Conservation (phyloP, 1,140 invertebrate genomes). For the Pogonomyrmex californicus region DNA sequence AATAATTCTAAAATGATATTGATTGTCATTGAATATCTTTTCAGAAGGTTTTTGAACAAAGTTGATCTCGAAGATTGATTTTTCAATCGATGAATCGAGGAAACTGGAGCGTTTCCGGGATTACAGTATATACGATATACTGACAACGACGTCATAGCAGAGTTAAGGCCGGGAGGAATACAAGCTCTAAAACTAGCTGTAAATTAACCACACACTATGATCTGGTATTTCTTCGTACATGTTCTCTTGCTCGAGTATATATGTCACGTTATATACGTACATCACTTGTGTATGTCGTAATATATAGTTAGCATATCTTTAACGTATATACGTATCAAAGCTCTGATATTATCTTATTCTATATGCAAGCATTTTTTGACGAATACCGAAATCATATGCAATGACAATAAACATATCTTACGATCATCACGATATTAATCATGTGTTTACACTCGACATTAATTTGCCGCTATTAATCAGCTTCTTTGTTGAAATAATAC, state of each 20-base stretch:
- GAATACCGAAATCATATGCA: conserved; percentile 6
- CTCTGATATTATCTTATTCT: conserved; percentile 10
- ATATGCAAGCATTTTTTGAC: background rate
- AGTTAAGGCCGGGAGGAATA: conserved; percentile 51
- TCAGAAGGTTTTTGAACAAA: background rate
- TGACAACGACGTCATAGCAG: conserved; percentile 64
- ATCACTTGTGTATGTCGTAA: conserved; percentile 45
- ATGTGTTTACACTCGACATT: background rate
- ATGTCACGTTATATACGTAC: conserved; percentile 60
- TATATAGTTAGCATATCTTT: conserved; percentile 26
- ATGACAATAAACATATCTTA: background rate
- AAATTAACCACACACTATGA: conserved; percentile 83
- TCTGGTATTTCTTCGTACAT: conserved; percentile 52
- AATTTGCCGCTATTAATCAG: background rate
- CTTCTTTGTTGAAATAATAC: background rate
- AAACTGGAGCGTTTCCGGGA: conserved; percentile 68
- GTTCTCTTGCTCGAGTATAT: conserved; percentile 48
- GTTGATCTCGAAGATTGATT: background rate
- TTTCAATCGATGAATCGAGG: conserved; percentile 36
- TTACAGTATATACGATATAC: conserved; percentile 67
- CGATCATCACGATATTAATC: background rate
- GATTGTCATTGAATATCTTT: background rate
- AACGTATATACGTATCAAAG: conserved; percentile 7
- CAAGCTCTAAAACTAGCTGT: conserved; percentile 80
- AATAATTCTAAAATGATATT: background rate